Evolutionary conservation across 2,113 vertebrate genomes (phyloP), one percentile per base, ranked within the genome.

Genomic region (Dicentrarchus labrax): DNA sequence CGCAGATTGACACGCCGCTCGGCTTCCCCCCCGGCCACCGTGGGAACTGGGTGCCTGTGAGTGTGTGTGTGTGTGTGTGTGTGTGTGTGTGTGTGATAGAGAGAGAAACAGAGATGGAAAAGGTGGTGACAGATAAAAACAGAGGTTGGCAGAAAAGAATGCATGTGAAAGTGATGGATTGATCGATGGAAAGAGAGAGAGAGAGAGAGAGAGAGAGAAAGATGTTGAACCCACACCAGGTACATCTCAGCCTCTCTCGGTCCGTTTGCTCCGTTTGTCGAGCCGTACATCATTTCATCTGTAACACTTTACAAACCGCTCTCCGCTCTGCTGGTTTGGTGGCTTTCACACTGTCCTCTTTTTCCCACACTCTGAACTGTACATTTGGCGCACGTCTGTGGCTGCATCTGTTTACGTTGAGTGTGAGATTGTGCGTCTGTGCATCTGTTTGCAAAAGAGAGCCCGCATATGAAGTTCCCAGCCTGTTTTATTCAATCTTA

Each of bases 41-140:
- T 96, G 95, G 94, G 95, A 96, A 96, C 94, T 89, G 90, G 85
- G 92, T 83, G 93, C 82, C 72, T 47, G 45, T 13, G 45, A 10
- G 45, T 13, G 11, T 47, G 45, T 41, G 39, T 41, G 80, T 62
- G 84, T 51, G 82, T 50, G 84, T 70, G 86, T 71, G 76, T 19
- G 84, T 76, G 78, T 51, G 81, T 53, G 81, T 16, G 87, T 21
- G 67, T 36, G 53, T 72, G 82, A 60, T 68, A 16, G 81, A 69
- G 82, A 39, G 56, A 59, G 48, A 45, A 15, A 39, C 54, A 36
- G 53, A 68, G 72, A 21, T 38, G 19, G 69, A 41, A 50, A 64
- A 59, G 43, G 66, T 80, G 80, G 17, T 54, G 83, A 81, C 57
- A 81, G 61, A 78, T 8, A 67, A 47, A 65, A 21, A 36, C 62